Evolutionary conservation across 2,888 invertebrate genomes (phyloP), one percentile per base, ranked within the genome.

Genomic region (Linnaemya tessellans): DNA sequence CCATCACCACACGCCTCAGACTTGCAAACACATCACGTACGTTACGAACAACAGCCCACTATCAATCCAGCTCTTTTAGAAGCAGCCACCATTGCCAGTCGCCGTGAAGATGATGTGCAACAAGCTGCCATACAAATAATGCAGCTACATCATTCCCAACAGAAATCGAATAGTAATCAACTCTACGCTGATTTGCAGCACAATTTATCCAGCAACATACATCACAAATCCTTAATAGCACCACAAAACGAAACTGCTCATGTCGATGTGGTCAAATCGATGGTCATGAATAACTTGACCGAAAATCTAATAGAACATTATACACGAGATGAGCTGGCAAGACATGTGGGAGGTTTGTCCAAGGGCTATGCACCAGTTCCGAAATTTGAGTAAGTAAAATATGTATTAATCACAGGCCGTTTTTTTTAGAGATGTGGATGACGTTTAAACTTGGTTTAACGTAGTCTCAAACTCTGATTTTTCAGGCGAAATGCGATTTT

Each of bases 51-150:
- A 54, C 81, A 85, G 13, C 89, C 88, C 41, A 92, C 92, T 9
- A 92, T 93, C 18, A 92, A 93, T 89, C 92, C 93, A 8, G 93
- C 92, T 2, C 88, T 93, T 62, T 88, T 93, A 2, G 93, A 92
- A 79, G 91, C 91, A 60, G 93, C 92, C 75, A 90, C 90, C 81
- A 88, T 92, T 86, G 91, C 91, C n/a, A 90, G 92, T n/a, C 90
- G 90, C 20, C 77, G 78, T 38, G 89, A 90, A 64, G 88, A 89
- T 85, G 89, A 89, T 82, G 89, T 89, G 3, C 88, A 89, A 38
- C 88, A 89, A 35, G 89, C 90, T 10, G 90, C 90, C 9, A 85
- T 88, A 86, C 89, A 89, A 86, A 90, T 90, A 86, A 90, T 90
- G 88, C 89, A 90, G 70, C 81, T 91, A 35, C 88, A 88, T 51